Evolutionary conservation across 2,797 vertebrate genomes (phyloP).

Genomic region (Microhierax caerulescens): DNA sequence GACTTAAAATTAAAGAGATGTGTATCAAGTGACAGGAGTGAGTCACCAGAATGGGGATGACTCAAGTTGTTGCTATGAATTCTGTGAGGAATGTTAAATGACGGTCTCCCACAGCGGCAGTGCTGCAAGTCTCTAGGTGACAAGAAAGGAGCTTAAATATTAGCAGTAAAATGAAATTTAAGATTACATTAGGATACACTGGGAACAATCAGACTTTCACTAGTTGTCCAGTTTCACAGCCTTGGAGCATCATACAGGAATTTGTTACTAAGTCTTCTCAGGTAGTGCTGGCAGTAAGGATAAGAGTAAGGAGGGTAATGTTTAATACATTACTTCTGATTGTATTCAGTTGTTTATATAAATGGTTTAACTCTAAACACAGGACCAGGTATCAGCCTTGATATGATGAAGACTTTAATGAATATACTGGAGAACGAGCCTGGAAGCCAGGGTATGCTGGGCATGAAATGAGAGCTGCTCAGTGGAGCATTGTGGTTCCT

Average conservation of each 20-base stretch:
- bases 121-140: slow-evolving; percentile 23
- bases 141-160: slow-evolving; percentile 8
- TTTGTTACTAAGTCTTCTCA: neutral
- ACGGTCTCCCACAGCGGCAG: neutral
- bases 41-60: slow-evolving; percentile 62
- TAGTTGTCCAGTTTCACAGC: neutral
- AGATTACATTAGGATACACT: neutral
- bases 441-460: neutral
- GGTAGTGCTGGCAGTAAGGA: neutral
- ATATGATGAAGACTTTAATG: neutral
- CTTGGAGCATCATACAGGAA: neutral
- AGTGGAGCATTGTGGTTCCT: neutral
- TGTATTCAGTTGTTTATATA: neutral
- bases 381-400: neutral
- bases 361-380: neutral
- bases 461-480: neutral
- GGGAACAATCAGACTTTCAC: neutral
- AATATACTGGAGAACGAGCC: neutral
- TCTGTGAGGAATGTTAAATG: slow-evolving; percentile 40
- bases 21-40: slow-evolving; percentile 45
- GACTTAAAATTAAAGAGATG: slow-evolving; percentile 49
- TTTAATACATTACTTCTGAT: neutral
- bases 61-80: slow-evolving; percentile 62
- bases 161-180: neutral
- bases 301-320: neutral